Percentiles rank a stretch among this genome's conserved stretches.
phyloP scores from a whole-genome alignment of 2,888 invertebrate species.

The Gisinianus flammeolus region DNA sequence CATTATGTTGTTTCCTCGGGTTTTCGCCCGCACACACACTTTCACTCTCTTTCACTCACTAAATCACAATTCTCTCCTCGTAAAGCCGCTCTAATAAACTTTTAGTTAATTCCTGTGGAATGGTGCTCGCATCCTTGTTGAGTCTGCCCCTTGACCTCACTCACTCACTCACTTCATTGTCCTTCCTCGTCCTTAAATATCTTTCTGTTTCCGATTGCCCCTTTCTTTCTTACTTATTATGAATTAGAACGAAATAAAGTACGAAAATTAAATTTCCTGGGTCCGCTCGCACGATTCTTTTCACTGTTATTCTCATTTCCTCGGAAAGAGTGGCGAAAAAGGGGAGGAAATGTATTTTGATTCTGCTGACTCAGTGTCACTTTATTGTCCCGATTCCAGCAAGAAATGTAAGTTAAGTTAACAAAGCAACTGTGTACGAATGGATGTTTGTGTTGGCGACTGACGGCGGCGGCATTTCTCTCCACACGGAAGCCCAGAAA shows the following conservation, averaged over 20 bases:
- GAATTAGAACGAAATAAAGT: too few relatives aligned
- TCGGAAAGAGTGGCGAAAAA: too few relatives aligned
- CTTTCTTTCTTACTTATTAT: too few relatives aligned
- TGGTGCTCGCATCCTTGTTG: background rate
- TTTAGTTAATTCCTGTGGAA: background rate
- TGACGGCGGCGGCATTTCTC: conserved; percentile 2
- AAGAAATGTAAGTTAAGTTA: too few relatives aligned
- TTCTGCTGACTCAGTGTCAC: too few relatives aligned
- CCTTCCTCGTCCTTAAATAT: background rate
- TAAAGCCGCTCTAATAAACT: background rate
- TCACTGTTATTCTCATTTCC: too few relatives aligned
- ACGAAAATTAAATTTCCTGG: too few relatives aligned
- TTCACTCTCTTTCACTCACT: background rate
- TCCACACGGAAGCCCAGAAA: conserved; percentile 15
- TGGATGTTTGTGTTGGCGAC: conserved; percentile 3
- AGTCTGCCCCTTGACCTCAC: background rate
- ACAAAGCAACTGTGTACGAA: too few relatives aligned
- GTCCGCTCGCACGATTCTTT: too few relatives aligned
- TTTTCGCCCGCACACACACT: background rate
- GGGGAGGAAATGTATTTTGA: too few relatives aligned
- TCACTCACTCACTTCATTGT: conserved; percentile 13
- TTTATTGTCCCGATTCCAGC: too few relatives aligned
- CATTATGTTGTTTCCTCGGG: background rate
- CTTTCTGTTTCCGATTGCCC: too few relatives aligned
- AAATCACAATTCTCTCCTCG: background rate